phyloP scores from a whole-genome alignment of 2,113 vertebrate species.

The Bufo bufo region DNA sequence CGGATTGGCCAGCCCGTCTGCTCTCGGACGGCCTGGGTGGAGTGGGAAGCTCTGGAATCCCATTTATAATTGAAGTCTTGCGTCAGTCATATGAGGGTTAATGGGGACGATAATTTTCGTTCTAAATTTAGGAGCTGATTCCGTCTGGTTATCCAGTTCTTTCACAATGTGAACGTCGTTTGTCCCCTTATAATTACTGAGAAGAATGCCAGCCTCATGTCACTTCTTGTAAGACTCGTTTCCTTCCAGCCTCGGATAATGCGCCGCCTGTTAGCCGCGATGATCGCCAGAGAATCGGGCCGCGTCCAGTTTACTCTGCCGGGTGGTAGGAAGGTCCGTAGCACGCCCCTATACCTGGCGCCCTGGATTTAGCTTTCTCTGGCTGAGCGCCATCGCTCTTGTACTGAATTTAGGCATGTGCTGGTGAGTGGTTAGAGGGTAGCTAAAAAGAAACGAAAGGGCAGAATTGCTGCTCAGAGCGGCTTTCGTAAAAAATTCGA shows the following conservation, averaged over 20 bases:
- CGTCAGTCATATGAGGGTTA: conserved; percentile 9
- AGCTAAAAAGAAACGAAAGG: too few species aligned
- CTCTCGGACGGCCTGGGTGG: not conserved
- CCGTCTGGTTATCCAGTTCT: conserved; percentile 6
- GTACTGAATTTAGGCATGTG: too few species aligned
- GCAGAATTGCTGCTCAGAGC: too few species aligned
- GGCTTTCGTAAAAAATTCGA: too few species aligned
- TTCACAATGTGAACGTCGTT: conserved; percentile 13
- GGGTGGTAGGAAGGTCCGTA: not conserved
- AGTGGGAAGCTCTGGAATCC: not conserved
- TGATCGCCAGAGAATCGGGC: not conserved
- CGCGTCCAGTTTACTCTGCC: not conserved
- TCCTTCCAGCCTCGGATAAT: not conserved
- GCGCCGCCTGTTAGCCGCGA: not conserved
- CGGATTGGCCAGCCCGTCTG: not conserved
- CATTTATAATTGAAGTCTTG: conserved; percentile 9
- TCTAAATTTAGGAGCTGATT: conserved; percentile 34
- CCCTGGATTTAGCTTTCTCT: too few species aligned
- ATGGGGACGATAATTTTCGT: conserved; percentile 26
- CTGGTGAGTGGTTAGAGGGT: too few species aligned
- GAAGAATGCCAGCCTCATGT: not conserved
- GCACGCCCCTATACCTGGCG: too few species aligned
- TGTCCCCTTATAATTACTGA: conserved; percentile 2
- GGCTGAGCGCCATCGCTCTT: too few species aligned
- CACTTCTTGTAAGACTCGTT: conserved; percentile 25